phyloP scores from a whole-genome alignment of 1,140 invertebrate genomes.

The Polypedilum vanderplanki region DNA sequence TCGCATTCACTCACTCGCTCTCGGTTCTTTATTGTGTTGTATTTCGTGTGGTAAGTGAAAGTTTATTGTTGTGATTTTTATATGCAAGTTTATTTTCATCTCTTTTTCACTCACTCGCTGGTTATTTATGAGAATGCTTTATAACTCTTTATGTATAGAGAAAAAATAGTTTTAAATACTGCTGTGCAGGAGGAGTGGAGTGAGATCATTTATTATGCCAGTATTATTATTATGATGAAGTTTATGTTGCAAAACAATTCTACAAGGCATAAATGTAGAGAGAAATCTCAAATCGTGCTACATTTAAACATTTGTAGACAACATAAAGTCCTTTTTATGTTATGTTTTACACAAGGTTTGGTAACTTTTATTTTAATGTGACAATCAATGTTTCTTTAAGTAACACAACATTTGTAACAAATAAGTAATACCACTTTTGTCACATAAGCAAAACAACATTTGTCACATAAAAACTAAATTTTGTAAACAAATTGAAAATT shows the following conservation, averaged over 20 bases:
- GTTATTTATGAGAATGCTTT: constrained; percentile 10
- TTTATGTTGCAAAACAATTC: constrained; percentile 19
- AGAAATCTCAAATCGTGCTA: background rate
- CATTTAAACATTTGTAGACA: background rate
- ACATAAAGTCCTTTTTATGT: constrained; percentile 16
- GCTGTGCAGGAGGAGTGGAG: background rate
- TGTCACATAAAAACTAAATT: too few species aligned
- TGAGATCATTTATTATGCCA: constrained; percentile 8
- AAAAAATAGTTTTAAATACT: background rate
- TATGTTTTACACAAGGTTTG: background rate
- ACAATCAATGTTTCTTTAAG: too few species aligned
- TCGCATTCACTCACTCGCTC: too few species aligned
- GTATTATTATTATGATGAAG: constrained; percentile 19
- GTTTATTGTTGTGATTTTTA: constrained; percentile 16
- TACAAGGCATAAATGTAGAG: constrained; percentile 3
- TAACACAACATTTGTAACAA: too few species aligned
- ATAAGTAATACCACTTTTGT: too few species aligned
- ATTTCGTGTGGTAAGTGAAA: constrained; percentile 11
- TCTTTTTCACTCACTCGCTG: background rate
- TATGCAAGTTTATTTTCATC: background rate
- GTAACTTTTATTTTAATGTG: too few species aligned
- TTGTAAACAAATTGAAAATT: too few species aligned
- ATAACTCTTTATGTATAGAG: constrained; percentile 7
- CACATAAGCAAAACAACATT: too few species aligned
- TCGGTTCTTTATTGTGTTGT: background rate